A percentile compares a stretch with the other conserved stretches of the same genome.
These are phyloP conservation scores for Acyrthosiphon pisum DNA, from an alignment of 1,140 invertebrate species.

Conservation along the genomic window DNA sequence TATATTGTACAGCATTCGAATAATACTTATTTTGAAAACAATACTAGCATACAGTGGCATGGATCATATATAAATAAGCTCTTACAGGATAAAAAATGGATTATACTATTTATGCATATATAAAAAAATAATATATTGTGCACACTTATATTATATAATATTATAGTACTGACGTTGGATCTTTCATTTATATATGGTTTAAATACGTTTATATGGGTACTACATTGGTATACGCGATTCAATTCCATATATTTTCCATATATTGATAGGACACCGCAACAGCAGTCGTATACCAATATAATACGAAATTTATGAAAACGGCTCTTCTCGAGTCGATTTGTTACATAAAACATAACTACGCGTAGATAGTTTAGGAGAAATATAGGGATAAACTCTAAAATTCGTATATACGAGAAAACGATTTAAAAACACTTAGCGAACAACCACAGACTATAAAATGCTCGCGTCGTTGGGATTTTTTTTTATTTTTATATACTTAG, in stretches of 20 bases:
- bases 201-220: background rate
- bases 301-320: background rate
- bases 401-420: background rate
- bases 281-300: background rate
- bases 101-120: background rate
- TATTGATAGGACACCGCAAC: background rate
- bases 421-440: background rate
- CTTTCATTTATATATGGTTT: background rate
- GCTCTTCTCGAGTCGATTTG: background rate
- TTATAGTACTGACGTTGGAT: background rate
- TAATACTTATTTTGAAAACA: background rate
- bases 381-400: background rate
- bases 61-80: background rate
- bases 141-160: background rate
- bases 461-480: background rate
- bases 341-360: background rate
- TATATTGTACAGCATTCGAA: background rate
- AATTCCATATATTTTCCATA: background rate
- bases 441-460: background rate
- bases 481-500: slow-evolving; percentile 18
- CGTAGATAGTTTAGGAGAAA: background rate
- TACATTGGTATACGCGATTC: background rate
- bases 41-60: background rate
- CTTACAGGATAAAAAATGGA: background rate
- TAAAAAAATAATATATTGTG: background rate